Evolutionary conservation across 1,140 invertebrate species (phyloP), one percentile per base, ranked within the genome.

Genomic region (Drosophila pectinifera): DNA sequence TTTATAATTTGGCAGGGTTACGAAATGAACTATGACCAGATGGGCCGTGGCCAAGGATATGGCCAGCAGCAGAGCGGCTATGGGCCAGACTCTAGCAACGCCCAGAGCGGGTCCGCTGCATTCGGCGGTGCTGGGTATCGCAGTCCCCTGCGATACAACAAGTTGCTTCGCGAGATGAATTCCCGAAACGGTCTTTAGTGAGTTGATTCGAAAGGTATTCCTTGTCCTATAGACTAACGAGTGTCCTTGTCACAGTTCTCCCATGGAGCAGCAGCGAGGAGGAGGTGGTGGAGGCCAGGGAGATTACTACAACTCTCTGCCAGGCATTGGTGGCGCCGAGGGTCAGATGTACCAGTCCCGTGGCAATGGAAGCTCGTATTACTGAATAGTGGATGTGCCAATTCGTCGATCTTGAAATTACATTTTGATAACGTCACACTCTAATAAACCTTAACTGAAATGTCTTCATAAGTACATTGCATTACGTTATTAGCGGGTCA

Each of bases 111-210:
- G 11, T 63, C 76, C 0, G 83, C 83, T 2, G 55, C 75, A 1
- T 79, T 56, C 10, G 83, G 83, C 1, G 83, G 83, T 7, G 59
- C 83, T 4, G 83, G 83, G 0, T 88, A 88, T 46, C 83, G 83
- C 26, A 89, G 83, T 39, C 62, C 83, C 1, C 28, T 88, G 36
- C 76, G 83, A 3, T 89, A 88, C 59, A 53, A 18, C 16, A 89
- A 84, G 14, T 51, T 70, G 2, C 26, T 88, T 5, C 55, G 59
- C 3, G 83, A 89, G 22, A 88, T 88, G 84, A 88, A 89, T 49
- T 88, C 83, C 0, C 83, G 83, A 42, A 88, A 88, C 24, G 83
- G 83, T 2, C 76, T 88, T 14, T 89, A 88, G 83, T 88, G 20
- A 55, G 84, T 53, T 1, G 3, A 38, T 14, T 3, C 16, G 4